Base-by-base conservation (phyloP, 2,888 invertebrate genomes). In the Brachycybe producta region DNA sequence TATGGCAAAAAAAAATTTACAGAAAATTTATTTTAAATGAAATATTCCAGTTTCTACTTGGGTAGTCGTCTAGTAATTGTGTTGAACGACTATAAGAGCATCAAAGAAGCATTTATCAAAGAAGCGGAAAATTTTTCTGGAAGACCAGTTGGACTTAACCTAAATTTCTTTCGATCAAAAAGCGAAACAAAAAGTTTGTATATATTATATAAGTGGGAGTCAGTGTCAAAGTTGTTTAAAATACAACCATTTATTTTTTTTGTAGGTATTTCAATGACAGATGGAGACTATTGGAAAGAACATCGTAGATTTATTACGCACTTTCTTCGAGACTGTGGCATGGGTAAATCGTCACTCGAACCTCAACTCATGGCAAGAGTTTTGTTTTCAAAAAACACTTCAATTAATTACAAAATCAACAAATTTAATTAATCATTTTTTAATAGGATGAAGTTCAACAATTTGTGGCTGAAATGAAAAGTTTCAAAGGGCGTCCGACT, bases 391-490 rank as follows among this genome's bases (percentile, higher is more conserved):
- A 23, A n/a, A 13, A 24, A 43, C 13, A 43, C 8, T n/a, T 26
- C 15, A 27, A 19, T 13, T 21, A n/a, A 21, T 24, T 24, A n/a
- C n/a, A 43, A 19, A 15, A 43, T 28, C 17, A 8, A 28, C 13
- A 5, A 11, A 30, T 30, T 30, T 8, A 11, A 13, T 30, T 30
- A 11, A 8, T n/a, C 8, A 11, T 30, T 30, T 30, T 8, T 30
- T 45, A 34, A 21, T 17, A 48, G 48, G 21, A 48, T 8, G 48
- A 48, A 40, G 28, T 48, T 8, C 39, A 48, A 17, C 30, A 48
- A 39, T 48, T 48, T 21, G 1, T 48, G 23, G n/a, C 15, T 2
- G 48, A 48, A 48, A 5, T 48, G 5, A 39, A 48, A 21, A 48
- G 19, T 23, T 13, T 13, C 2, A 15, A 48, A 7, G 39, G 21